These are phyloP conservation scores for Amphimedon queenslandica DNA, from an alignment of 37 sponge, comb jelly and placozoan genomes.

Conservation along the genomic window DNA sequence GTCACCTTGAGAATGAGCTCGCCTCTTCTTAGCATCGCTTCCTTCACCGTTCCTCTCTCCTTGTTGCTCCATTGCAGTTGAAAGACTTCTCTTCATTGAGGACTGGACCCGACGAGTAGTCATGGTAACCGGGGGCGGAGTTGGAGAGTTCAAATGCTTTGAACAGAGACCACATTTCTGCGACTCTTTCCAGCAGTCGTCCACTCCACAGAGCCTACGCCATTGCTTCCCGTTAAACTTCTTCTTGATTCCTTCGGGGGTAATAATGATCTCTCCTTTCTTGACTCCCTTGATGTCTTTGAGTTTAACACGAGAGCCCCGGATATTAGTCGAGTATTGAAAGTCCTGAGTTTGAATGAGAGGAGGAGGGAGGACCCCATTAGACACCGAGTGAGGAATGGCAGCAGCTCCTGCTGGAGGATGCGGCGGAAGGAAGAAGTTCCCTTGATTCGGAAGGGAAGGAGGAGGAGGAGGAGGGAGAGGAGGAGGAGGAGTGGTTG, in stretches of 20 bases:
- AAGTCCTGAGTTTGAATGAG: slow-evolving; percentile 19
- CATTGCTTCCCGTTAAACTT: slow-evolving; percentile 78
- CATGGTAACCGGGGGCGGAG: slow-evolving; percentile 25
- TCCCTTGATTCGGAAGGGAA: background rate
- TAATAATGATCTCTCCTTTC: slow-evolving; percentile 63
- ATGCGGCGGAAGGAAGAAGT: background rate
- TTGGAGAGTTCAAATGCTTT: slow-evolving; percentile 60
- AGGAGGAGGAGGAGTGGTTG: slow-evolving; percentile 4
- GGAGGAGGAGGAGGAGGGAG: background rate
- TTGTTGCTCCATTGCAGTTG: slow-evolving; percentile 21
- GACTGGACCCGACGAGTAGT: slow-evolving; percentile 3
- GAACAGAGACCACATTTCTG: slow-evolving; percentile 65
- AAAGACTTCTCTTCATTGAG: slow-evolving; percentile 28
- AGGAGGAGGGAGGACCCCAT: slow-evolving; percentile 1
- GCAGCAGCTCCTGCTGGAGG: background rate
- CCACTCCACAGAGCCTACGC: slow-evolving; percentile 55
- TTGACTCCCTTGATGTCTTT: slow-evolving; percentile 62
- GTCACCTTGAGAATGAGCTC: slow-evolving; percentile 22
- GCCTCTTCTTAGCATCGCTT: slow-evolving; percentile 16
- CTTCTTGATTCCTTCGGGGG: slow-evolving; percentile 61
- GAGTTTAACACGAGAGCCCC: slow-evolving; percentile 49
- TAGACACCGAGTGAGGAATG: background rate
- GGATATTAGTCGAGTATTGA: slow-evolving; percentile 10
- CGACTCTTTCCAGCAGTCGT: slow-evolving; percentile 71
- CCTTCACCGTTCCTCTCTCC: slow-evolving; percentile 1